Evolutionary conservation across 2,888 invertebrate species (phyloP).

Genomic region (Auanema sp.): DNA sequence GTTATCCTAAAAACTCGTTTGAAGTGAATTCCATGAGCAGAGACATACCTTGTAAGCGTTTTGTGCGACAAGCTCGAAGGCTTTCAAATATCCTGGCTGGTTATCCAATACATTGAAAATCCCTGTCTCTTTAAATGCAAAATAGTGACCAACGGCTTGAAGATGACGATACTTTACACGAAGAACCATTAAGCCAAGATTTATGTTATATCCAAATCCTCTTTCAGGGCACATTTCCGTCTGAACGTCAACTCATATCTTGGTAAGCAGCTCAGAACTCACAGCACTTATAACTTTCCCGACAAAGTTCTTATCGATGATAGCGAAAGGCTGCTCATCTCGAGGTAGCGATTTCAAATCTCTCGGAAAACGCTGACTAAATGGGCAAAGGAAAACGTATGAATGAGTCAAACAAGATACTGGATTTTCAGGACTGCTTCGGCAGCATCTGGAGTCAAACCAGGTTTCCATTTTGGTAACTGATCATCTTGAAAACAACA

Average conservation of each 20-base stretch:
- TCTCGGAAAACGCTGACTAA: constrained; percentile 15
- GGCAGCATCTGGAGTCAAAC: too few species aligned
- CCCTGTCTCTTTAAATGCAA: neutral
- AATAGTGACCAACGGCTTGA: constrained; percentile 4
- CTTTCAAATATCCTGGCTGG: neutral
- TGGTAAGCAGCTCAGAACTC: neutral
- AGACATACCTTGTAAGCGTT: constrained; percentile 9
- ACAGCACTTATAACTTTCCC: constrained; percentile 9
- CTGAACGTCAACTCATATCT: neutral
- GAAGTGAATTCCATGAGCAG: too few species aligned
- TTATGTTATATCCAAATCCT: constrained; percentile 9
- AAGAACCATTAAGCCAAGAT: constrained; percentile 11
- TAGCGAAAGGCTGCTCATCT: constrained; percentile 19
- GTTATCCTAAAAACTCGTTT: constrained; percentile 2
- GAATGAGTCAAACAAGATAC: too few species aligned
- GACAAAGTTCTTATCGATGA: constrained; percentile 16
- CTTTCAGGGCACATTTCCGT: constrained; percentile 11
- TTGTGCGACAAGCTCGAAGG: constrained; percentile 14
- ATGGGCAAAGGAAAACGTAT: too few species aligned
- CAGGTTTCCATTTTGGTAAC: too few species aligned
- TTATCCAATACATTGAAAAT: constrained; percentile 4
- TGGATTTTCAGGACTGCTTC: too few species aligned
- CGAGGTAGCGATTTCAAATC: constrained; percentile 7
- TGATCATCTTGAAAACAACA: too few species aligned
- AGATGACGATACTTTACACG: neutral